A percentile compares a stretch with the other conserved stretches of the same genome.
phyloP scores from a whole-genome alignment of 2,888 invertebrate genomes.

The Dorcus hopei region DNA sequence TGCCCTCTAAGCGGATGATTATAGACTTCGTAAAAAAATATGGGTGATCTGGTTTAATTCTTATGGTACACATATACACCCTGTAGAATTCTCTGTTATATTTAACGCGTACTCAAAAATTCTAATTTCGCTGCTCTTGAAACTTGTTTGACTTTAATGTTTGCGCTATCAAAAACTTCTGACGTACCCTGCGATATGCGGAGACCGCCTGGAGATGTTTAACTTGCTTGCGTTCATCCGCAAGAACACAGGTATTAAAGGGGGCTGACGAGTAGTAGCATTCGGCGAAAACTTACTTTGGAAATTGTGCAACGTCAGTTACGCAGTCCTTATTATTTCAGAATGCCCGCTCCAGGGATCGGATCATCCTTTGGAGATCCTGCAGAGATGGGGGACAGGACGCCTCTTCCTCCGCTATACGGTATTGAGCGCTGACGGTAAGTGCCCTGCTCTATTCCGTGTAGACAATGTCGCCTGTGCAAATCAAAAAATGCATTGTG shows the following conservation, averaged over 20 bases:
- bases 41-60: no score
- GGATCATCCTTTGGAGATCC: conserved; percentile 61
- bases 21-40: no score
- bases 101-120: no score
- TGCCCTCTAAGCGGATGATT: no score
- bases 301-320: neutral
- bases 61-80: no score
- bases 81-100: no score
- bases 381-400: conserved; percentile 58
- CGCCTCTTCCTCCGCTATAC: conserved; percentile 61
- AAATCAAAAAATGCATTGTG: no score
- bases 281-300: neutral
- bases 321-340: conserved; percentile 44
- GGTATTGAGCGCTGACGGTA: conserved; percentile 42
- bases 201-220: no score
- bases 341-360: conserved; percentile 60
- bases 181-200: no score
- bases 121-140: no score
- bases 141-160: no score
- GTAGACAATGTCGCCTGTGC: neutral
- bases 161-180: no score
- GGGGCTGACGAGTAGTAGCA: neutral
- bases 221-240: neutral
- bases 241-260: neutral
- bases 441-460: conserved; percentile 23